These are phyloP conservation scores for Erynnis tages DNA, from an alignment of 2,888 invertebrate species.

Conservation along the genomic window DNA sequence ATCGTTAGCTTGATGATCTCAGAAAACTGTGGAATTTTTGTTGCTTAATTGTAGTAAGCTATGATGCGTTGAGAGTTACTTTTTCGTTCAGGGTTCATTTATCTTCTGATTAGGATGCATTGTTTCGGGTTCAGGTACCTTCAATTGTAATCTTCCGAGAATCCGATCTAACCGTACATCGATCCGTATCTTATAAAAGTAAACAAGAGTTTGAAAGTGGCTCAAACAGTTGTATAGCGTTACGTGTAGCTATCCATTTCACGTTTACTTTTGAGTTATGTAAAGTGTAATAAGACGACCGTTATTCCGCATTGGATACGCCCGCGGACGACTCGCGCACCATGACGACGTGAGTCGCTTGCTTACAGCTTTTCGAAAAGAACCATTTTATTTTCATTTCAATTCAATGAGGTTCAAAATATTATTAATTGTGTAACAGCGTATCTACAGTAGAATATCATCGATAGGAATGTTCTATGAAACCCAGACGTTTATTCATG, in stretches of 20 bases:
- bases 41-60: no score
- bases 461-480: no score
- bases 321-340: slow-evolving; percentile 32
- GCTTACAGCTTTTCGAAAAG: not conserved
- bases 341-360: slow-evolving; percentile 25
- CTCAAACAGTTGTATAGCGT: slow-evolving; percentile 25
- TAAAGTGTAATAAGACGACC: slow-evolving; percentile 44
- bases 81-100: no score
- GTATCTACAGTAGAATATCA: no score
- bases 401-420: slow-evolving; percentile 7
- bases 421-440: not conserved
- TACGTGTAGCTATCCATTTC: slow-evolving; percentile 35
- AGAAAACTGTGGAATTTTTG: not conserved
- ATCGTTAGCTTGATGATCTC: not conserved
- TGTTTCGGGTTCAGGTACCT: no score
- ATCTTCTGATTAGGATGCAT: no score
- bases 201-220: slow-evolving; percentile 30
- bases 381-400: slow-evolving; percentile 16
- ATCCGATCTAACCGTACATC: not conserved
- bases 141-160: no score
- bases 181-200: not conserved
- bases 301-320: slow-evolving; percentile 36
- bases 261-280: slow-evolving; percentile 46
- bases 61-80: no score
- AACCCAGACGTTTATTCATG: no score